Percentiles rank a stretch among this genome's conserved stretches.
Conservation (phyloP, 2,113 vertebrate species). For the Cnemophilus loriae region DNA sequence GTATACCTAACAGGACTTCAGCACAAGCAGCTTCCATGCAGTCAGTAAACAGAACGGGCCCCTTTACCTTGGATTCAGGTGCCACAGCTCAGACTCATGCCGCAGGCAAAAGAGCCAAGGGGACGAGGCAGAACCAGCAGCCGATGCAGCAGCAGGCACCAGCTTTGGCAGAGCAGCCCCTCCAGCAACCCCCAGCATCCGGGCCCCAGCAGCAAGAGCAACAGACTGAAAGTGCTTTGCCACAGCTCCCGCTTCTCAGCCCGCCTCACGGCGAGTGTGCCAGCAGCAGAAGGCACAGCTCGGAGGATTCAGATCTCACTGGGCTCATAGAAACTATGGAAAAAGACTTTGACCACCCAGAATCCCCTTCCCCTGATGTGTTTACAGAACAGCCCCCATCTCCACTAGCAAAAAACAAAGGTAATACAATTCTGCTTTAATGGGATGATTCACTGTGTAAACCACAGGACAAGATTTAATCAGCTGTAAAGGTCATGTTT, state of each 20-base stretch:
- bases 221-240: constrained; percentile 62
- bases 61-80: constrained; percentile 69
- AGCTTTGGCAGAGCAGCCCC: constrained; percentile 71
- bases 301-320: constrained; percentile 86
- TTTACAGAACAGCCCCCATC: constrained; percentile 85
- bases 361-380: constrained; percentile 76
- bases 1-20: constrained; percentile 73
- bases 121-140: constrained; percentile 68
- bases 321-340: constrained; percentile 94
- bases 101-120: constrained; percentile 76
- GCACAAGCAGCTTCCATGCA: constrained; percentile 72
- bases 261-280: constrained; percentile 56
- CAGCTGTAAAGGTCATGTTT: neutral
- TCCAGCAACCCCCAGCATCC: constrained; percentile 59
- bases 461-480: neutral
- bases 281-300: constrained; percentile 73
- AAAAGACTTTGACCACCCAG: constrained; percentile 90
- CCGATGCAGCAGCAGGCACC: constrained; percentile 60
- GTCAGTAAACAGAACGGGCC: constrained; percentile 66
- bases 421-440: constrained; percentile 64
- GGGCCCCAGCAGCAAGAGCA: constrained; percentile 72
- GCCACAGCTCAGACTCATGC: constrained; percentile 70
- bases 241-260: constrained; percentile 38
- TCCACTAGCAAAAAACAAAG: constrained; percentile 85
- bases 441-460: neutral